These are phyloP conservation scores for Pollenia angustigena DNA, from an alignment of 2,888 invertebrate genomes.

Conservation along the genomic window DNA sequence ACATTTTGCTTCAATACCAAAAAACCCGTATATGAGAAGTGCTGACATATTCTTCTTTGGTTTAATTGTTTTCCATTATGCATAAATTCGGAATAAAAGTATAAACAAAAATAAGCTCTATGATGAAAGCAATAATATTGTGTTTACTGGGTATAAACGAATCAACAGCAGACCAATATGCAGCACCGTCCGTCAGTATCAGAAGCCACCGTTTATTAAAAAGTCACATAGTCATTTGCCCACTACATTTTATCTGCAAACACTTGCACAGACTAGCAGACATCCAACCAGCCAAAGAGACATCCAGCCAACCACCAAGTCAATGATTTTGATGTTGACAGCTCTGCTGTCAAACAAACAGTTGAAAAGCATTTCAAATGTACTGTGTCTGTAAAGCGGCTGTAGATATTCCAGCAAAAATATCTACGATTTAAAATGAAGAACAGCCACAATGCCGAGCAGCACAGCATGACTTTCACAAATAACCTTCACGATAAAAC, in stretches of 20 bases:
- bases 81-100: not conserved
- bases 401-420: slow-evolving; percentile 23
- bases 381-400: slow-evolving; percentile 44
- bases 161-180: slow-evolving; percentile 16
- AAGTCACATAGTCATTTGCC: slow-evolving; percentile 58
- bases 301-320: slow-evolving; percentile 62
- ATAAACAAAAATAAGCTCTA: too few species aligned
- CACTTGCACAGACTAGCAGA: slow-evolving; percentile 55
- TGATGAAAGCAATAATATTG: not conserved
- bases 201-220: slow-evolving; percentile 66
- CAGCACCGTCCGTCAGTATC: slow-evolving; percentile 42
- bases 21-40: too few species aligned
- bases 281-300: slow-evolving; percentile 36
- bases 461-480: slow-evolving; percentile 73
- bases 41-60: too few species aligned
- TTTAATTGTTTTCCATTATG: too few species aligned
- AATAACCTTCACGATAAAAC: slow-evolving; percentile 71
- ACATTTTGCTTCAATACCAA: too few species aligned
- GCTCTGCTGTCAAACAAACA: slow-evolving; percentile 72
- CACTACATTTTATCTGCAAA: slow-evolving; percentile 54
- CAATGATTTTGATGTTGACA: slow-evolving; percentile 70
- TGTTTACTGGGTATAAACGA: slow-evolving; percentile 35
- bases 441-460: slow-evolving; percentile 49
- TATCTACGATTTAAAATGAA: slow-evolving; percentile 44
- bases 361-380: slow-evolving; percentile 69